phyloP scores from a whole-genome alignment of 2,888 invertebrate genomes.

The Homarus gammarus region DNA sequence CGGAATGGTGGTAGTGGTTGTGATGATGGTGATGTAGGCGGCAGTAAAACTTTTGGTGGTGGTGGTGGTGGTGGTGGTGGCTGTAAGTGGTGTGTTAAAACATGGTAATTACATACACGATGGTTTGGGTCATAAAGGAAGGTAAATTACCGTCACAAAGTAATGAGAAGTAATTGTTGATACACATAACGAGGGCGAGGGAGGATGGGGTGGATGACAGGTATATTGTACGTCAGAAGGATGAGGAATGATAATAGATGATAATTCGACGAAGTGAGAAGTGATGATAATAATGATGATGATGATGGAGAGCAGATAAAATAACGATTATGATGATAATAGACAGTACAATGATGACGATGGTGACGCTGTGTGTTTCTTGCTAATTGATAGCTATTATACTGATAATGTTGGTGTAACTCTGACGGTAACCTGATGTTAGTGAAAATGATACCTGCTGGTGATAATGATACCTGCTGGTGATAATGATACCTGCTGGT shows the following conservation, averaged over 20 bases:
- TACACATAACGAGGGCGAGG: background rate
- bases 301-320: background rate
- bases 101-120: background rate
- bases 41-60: too few relatives aligned
- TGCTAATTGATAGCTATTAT: too few relatives aligned
- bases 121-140: background rate
- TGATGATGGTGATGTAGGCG: background rate
- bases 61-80: too few relatives aligned
- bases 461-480: too few relatives aligned
- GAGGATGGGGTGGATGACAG: background rate
- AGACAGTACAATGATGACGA: background rate
- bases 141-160: background rate
- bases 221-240: background rate
- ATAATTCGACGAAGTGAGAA: background rate
- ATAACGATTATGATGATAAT: background rate
- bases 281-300: background rate
- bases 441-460: too few relatives aligned
- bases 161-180: background rate
- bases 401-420: too few relatives aligned
- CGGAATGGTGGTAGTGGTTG: background rate
- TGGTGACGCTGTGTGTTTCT: background rate
- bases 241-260: background rate
- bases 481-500: too few relatives aligned
- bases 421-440: too few relatives aligned
- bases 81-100: background rate